Evolutionary conservation across 2,888 invertebrate genomes (phyloP).

Genomic region (Chrysina gloriosa): DNA sequence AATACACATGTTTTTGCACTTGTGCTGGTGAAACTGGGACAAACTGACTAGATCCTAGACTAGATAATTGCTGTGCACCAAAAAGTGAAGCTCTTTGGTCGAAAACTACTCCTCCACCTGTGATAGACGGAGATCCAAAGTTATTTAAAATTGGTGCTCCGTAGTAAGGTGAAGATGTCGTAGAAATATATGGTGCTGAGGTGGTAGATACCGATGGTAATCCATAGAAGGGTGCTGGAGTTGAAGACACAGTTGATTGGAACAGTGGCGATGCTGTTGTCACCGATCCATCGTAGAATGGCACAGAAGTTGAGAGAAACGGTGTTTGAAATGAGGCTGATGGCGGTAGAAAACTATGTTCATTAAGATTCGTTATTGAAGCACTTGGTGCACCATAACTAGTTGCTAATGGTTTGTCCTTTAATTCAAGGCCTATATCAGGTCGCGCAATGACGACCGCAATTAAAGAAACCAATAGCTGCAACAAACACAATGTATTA

Average conservation of each 20-base stretch:
- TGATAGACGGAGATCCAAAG: slow-evolving; percentile 14
- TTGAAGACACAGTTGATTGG: slow-evolving; percentile 2
- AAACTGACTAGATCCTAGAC: slow-evolving; percentile 33
- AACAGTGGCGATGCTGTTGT: background rate
- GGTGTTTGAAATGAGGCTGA: slow-evolving; percentile 40
- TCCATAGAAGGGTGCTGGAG: slow-evolving; percentile 3
- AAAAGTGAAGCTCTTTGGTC: slow-evolving; percentile 9
- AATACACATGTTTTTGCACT: slow-evolving; percentile 59
- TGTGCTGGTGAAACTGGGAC: slow-evolving; percentile 34
- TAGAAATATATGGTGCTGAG: slow-evolving; percentile 4
- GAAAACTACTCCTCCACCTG: slow-evolving; percentile 25
- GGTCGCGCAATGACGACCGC: slow-evolving; percentile 70
- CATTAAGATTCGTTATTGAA: slow-evolving; percentile 45
- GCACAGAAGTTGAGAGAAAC: slow-evolving; percentile 36
- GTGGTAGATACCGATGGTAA: slow-evolving; percentile 11
- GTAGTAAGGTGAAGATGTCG: background rate
- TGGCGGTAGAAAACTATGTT: slow-evolving; percentile 48
- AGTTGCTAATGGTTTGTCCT: slow-evolving; percentile 65
- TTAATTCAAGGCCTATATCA: slow-evolving; percentile 69
- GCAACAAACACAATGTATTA: slow-evolving; percentile 49
- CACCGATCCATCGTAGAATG: slow-evolving; percentile 36
- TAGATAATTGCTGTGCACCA: slow-evolving; percentile 25
- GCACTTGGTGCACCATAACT: slow-evolving; percentile 64
- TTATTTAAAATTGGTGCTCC: background rate
- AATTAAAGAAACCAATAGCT: slow-evolving; percentile 60